Conservation (phyloP, 2,888 invertebrate species). For the Tinea pellionella region DNA sequence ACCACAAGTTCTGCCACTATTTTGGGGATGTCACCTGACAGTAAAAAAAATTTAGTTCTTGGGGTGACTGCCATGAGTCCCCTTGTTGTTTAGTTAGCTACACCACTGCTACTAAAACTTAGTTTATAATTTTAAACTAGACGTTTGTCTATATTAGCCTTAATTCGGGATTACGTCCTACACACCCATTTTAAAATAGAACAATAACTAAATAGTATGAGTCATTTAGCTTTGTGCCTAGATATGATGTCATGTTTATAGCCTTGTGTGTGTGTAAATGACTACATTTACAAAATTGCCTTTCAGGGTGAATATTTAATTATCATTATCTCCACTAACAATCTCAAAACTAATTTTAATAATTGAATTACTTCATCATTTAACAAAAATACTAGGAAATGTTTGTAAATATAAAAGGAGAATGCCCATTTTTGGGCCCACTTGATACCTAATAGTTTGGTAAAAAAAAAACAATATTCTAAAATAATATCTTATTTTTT, state of each 20-base stretch:
- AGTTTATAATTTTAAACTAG: constrained; percentile 11
- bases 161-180: not conserved
- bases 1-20: no score
- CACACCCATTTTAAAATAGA: constrained; percentile 13
- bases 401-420: no score
- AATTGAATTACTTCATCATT: not conserved
- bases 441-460: no score
- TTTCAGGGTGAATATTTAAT: not conserved
- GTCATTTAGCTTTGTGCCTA: not conserved
- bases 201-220: constrained; percentile 12
- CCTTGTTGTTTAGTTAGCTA: no score
- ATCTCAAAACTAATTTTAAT: not conserved
- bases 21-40: no score
- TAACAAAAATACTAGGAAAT: not conserved
- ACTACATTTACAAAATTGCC: constrained; percentile 1
- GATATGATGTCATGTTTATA: constrained; percentile 15
- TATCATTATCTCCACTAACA: not conserved
- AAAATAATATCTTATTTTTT: constrained; percentile 12
- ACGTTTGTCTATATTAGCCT: not conserved
- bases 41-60: no score
- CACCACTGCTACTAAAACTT: no score
- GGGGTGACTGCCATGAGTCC: no score
- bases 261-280: constrained; percentile 6
- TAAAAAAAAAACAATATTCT: no score
- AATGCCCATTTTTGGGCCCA: no score